Evolutionary conservation across 2,113 vertebrate genomes (phyloP).

Genomic region (Gobiocypris rarus): DNA sequence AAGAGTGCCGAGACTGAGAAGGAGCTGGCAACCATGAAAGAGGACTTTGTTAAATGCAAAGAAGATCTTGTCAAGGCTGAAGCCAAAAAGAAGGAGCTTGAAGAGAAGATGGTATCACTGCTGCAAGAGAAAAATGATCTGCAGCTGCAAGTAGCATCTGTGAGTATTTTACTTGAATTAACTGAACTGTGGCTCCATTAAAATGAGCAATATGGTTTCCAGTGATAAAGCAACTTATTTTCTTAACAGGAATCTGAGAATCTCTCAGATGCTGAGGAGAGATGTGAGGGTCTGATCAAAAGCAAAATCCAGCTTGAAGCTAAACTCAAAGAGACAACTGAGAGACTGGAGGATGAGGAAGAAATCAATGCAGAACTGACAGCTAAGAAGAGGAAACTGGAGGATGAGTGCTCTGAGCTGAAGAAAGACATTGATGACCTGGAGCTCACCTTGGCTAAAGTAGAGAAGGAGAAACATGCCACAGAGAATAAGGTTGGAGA

Average conservation of each 20-base stretch:
- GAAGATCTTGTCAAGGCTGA: constrained; percentile 41
- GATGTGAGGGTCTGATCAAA: constrained; percentile 62
- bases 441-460: constrained; percentile 61
- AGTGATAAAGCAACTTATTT: rapidly evolving
- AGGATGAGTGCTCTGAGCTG: neutral
- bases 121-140: constrained; percentile 59
- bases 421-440: constrained; percentile 66
- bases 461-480: constrained; percentile 3
- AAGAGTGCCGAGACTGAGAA: constrained; percentile 62
- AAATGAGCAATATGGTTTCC: neutral
- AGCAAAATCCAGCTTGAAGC: constrained; percentile 63
- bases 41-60: constrained; percentile 50
- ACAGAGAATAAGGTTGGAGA: constrained; percentile 70
- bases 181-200: neutral
- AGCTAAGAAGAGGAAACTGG: constrained; percentile 65
- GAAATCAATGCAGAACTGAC: constrained; percentile 77
- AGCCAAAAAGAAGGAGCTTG: constrained; percentile 56
- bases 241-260: constrained; percentile 63
- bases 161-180: constrained; percentile 73
- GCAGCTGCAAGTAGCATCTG: constrained; percentile 55
- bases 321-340: constrained; percentile 63
- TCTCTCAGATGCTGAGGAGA: constrained; percentile 62
- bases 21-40: constrained; percentile 51
- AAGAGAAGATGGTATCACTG: constrained; percentile 57
- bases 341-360: constrained; percentile 80